Evolutionary conservation across 2,797 vertebrate genomes (phyloP).

Genomic region (Sciurus vulgaris): DNA sequence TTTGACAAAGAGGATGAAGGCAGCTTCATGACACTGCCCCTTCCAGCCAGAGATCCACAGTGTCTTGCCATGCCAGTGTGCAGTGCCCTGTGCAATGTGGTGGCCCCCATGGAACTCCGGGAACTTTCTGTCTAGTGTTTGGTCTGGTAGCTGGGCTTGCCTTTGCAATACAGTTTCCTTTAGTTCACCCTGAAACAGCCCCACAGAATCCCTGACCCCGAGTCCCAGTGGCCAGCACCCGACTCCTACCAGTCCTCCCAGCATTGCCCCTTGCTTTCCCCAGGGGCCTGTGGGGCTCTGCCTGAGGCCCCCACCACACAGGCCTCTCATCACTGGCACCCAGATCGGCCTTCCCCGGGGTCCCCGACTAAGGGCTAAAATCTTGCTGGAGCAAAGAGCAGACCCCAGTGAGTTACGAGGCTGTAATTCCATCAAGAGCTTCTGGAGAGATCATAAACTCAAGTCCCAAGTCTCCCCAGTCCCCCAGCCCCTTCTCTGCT

Average conservation of each 20-base stretch:
- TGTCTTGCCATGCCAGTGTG: neutral
- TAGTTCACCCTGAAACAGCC: neutral
- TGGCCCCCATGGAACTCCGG: accelerated
- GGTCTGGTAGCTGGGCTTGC: neutral
- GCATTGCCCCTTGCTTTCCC: neutral
- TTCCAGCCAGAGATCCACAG: neutral
- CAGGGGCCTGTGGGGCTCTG: neutral
- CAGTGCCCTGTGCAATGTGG: neutral
- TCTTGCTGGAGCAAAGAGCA: constrained; percentile 54
- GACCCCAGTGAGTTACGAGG: constrained; percentile 76
- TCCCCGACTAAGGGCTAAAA: neutral
- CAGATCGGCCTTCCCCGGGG: neutral
- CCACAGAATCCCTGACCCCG: neutral
- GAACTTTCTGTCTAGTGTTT: neutral
- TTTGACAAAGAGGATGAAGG: neutral
- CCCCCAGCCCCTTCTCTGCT: constrained; percentile 24
- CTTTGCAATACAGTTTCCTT: neutral
- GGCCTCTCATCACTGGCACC: neutral
- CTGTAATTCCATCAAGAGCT: constrained; percentile 86
- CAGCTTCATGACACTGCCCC: accelerated
- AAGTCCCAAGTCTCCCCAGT: neutral
- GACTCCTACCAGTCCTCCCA: neutral
- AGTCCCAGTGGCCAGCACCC: neutral
- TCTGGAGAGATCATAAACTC: constrained; percentile 85
- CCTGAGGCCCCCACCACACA: neutral